Base-by-base conservation (phyloP, 2,797 vertebrate species). In the Siniperca undulata region DNA sequence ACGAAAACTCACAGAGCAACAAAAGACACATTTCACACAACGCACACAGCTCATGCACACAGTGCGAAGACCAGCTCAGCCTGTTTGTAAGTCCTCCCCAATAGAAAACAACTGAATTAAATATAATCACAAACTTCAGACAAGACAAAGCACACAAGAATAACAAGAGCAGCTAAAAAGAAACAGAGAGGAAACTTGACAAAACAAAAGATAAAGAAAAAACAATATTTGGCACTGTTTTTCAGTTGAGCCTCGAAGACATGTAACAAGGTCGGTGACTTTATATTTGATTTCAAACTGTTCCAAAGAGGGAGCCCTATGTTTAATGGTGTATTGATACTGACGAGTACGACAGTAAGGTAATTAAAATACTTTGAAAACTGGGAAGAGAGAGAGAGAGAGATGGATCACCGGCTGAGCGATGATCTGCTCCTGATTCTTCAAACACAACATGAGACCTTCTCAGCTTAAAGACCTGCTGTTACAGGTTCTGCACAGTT, bases 381-480 rank as follows among this genome's bases (percentile, higher is more conserved):
- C 12, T 14, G 30, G 11, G 40, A 2, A 34, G n/a, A 75, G 34
- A 60, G 27, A 67, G 27, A 67, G 5, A 73, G 22, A 62, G 7
- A 34, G 20, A 3, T 17, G 3, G 16, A 70, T 5, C 14, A 5
- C 1, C 3, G 10, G 27, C 52, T 12, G 22, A 68, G 20, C 2
- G 1, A 30, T 16, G 10, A 65, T 34, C 46, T 10, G 17, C 34
- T 9, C 9, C 60, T 20, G 72, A 64, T 2, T 16, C 11, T 24
- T 77, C 46, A 64, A 53, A 46, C 24, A 16, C 61, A 56, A 55
- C 48, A 46, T 0, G 3, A 72, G 34, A 60, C 24, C 53, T n/a
- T 27, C 42, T 80, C 53, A 3, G 44, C 56, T 67, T 52, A 42
- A 70, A 34, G 56, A 7, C 58, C 59, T 64, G 67, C 68, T 71